phyloP scores from a whole-genome alignment of 2,113 vertebrate species.

The Australoheros scitulus region DNA sequence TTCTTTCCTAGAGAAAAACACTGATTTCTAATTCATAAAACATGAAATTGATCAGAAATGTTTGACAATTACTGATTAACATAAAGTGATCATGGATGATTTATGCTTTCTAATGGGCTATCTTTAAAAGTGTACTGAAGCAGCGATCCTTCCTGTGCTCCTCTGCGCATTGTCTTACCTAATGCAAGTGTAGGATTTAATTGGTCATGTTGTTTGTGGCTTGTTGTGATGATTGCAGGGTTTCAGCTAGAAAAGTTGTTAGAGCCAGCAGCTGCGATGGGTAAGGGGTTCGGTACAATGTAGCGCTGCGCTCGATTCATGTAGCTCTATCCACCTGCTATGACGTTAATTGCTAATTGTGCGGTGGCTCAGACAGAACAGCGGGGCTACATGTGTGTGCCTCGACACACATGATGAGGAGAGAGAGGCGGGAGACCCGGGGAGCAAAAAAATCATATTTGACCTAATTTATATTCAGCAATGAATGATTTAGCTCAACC shows the following conservation, averaged over 20 bases:
- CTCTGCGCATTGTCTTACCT: not conserved
- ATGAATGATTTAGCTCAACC: not conserved
- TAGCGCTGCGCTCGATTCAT: not conserved
- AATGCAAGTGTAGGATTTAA: not conserved
- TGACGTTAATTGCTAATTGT: not conserved
- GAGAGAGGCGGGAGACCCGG: not conserved
- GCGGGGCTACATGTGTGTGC: not conserved
- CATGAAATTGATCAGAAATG: not conserved
- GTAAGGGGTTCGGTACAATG: not conserved
- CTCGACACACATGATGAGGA: not conserved
- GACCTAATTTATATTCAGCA: not conserved
- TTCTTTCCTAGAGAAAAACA: not conserved
- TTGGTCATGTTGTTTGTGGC: not conserved
- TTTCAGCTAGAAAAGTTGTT: not conserved
- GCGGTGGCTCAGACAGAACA: not conserved
- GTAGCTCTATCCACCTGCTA: not conserved
- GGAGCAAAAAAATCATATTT: not conserved
- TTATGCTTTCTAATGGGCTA: not conserved
- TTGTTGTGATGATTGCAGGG: not conserved
- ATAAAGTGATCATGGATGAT: not conserved
- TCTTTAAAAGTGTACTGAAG: not conserved
- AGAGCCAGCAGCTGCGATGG: not conserved
- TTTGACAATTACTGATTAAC: not conserved
- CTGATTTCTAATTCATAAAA: not conserved
- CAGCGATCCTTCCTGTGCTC: no score